Conservation (phyloP, 1,140 invertebrate species). For the Zelostemma sp. region DNA sequence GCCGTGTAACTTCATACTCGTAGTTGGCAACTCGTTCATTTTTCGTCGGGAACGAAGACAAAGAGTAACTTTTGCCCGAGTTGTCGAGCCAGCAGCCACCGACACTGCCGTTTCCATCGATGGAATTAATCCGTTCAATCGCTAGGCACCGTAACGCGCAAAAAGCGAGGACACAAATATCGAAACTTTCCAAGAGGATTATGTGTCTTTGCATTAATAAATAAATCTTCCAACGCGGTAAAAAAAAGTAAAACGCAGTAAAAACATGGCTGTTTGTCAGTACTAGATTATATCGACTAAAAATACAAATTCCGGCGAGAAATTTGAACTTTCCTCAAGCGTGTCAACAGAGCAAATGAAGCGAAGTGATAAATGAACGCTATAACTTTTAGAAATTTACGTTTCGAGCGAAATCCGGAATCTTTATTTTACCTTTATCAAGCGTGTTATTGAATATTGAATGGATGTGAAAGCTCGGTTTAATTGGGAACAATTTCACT, state of each 20-base stretch:
- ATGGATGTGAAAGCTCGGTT: background rate
- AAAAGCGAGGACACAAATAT: constrained; percentile 5
- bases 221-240: constrained; percentile 21
- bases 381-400: background rate
- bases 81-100: constrained; percentile 7
- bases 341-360: background rate
- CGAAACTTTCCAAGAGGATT: constrained; percentile 26
- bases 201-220: constrained; percentile 35
- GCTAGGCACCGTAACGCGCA: constrained; percentile 1
- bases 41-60: constrained; percentile 32
- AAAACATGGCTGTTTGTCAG: constrained; percentile 16
- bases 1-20: constrained; percentile 46
- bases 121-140: constrained; percentile 38
- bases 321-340: background rate
- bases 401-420: background rate
- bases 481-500: constrained; percentile 22
- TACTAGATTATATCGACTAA: constrained; percentile 19
- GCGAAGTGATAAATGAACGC: background rate
- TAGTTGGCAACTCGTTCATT: constrained; percentile 49
- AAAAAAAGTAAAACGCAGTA: constrained; percentile 6
- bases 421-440: background rate
- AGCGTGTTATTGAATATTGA: no score
- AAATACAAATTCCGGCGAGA: background rate
- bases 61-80: constrained; percentile 36
- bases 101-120: constrained; percentile 9